These are phyloP conservation scores for Pseudobourletiella spinata DNA, from an alignment of 1,140 invertebrate genomes.

Conservation along the genomic window DNA sequence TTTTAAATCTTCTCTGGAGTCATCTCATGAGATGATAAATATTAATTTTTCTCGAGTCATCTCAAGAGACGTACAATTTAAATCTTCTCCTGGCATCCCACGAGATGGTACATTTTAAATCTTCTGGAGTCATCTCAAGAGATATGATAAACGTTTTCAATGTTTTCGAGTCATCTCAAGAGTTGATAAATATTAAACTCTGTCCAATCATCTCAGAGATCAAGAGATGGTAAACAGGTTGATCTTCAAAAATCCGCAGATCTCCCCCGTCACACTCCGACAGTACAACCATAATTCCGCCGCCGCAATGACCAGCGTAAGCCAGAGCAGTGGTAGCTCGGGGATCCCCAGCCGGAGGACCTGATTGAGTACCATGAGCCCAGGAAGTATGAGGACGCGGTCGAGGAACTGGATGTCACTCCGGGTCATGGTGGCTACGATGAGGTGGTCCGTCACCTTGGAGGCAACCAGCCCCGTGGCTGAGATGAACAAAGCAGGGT, in stretches of 20 bases:
- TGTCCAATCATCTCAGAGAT: too few species aligned
- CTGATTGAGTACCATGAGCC: slow-evolving; percentile 92
- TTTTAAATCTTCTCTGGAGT: too few species aligned
- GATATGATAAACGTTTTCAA: too few species aligned
- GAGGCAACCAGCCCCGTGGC: slow-evolving; percentile 91
- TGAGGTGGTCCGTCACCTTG: slow-evolving; percentile 92
- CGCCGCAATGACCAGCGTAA: slow-evolving; percentile 75
- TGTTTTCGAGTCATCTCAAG: too few species aligned
- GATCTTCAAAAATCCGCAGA: slow-evolving; percentile 79
- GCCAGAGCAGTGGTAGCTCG: slow-evolving; percentile 83
- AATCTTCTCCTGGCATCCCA: too few species aligned
- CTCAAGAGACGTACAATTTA: too few species aligned
- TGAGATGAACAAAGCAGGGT: slow-evolving; percentile 89
- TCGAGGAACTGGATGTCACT: slow-evolving; percentile 96
- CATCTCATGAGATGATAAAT: too few species aligned
- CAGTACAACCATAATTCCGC: slow-evolving; percentile 74
- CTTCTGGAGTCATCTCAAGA: too few species aligned
- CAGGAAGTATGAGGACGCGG: slow-evolving; percentile 82
- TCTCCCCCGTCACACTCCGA: slow-evolving; percentile 71
- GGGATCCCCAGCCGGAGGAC: slow-evolving; percentile 91
- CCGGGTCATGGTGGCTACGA: slow-evolving; percentile 98
- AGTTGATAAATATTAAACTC: too few species aligned
- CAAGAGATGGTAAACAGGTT: too few species aligned
- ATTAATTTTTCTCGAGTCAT: too few species aligned
- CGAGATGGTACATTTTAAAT: too few species aligned